These are phyloP conservation scores for Cylloceria caligata DNA, from an alignment of 2,888 invertebrate species.

Conservation along the genomic window DNA sequence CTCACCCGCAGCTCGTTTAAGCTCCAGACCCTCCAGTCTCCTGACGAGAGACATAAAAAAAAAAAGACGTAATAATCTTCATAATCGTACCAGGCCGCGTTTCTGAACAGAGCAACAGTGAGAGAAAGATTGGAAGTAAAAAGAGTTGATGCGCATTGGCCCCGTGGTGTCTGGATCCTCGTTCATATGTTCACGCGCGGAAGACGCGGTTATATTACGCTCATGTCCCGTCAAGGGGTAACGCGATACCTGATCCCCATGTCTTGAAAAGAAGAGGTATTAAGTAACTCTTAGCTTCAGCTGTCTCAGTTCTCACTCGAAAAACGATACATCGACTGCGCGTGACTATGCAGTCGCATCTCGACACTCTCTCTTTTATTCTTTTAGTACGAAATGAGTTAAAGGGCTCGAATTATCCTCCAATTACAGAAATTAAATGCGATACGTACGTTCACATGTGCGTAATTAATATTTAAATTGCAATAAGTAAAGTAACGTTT, in stretches of 20 bases:
- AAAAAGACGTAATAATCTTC: slow-evolving; percentile 62
- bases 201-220: slow-evolving; percentile 75
- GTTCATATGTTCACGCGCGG: slow-evolving; percentile 16
- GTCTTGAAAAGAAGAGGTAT: slow-evolving; percentile 74
- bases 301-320: slow-evolving; percentile 56
- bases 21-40: slow-evolving; percentile 67
- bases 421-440: background rate
- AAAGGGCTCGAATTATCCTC: background rate
- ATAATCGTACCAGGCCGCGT: slow-evolving; percentile 58
- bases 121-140: slow-evolving; percentile 19
- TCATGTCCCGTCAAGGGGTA: slow-evolving; percentile 70
- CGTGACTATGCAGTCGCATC: slow-evolving; percentile 14
- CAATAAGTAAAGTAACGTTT: background rate
- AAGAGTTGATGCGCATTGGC: background rate
- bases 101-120: slow-evolving; percentile 37
- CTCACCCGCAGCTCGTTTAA: slow-evolving; percentile 83
- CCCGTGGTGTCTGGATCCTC: background rate
- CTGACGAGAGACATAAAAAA: slow-evolving; percentile 51
- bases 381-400: background rate
- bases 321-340: slow-evolving; percentile 69
- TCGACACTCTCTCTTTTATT: background rate
- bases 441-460: background rate
- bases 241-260: slow-evolving; percentile 81
- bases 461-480: slow-evolving; percentile 9
- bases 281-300: slow-evolving; percentile 78